These are phyloP conservation scores for Erinaceus europaeus DNA, from an alignment of 2,113 vertebrate genomes.

Conservation along the genomic window DNA sequence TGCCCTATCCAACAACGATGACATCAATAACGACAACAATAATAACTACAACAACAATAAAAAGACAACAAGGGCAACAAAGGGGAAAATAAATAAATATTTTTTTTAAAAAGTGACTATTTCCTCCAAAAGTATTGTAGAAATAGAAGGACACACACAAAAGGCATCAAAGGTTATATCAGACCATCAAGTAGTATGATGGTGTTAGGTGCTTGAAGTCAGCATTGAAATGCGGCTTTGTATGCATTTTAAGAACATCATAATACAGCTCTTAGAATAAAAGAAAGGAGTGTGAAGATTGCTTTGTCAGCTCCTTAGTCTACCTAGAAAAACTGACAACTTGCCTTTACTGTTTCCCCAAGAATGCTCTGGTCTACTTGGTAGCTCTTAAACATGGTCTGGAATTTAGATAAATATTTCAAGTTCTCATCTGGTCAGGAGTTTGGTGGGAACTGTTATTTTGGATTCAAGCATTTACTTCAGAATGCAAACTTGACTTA, in stretches of 20 bases:
- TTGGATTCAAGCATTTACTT: constrained; percentile 23
- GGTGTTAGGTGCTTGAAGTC: background rate
- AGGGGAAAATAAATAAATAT: too few relatives aligned
- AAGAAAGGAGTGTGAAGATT: background rate
- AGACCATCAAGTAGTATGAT: background rate
- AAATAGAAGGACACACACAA: constrained; percentile 4
- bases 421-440: constrained; percentile 8
- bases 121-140: constrained; percentile 5
- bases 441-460: background rate
- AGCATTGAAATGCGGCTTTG: background rate
- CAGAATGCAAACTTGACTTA: constrained; percentile 40
- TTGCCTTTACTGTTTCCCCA: constrained; percentile 18
- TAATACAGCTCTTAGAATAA: background rate
- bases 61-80: too few relatives aligned
- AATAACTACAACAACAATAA: too few relatives aligned
- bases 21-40: too few relatives aligned
- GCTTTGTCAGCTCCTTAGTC: background rate
- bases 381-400: constrained; percentile 13
- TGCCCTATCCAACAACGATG: too few relatives aligned
- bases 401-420: background rate
- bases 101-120: too few relatives aligned
- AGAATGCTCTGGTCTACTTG: constrained; percentile 18
- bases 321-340: background rate
- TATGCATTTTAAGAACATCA: background rate
- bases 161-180: background rate